A percentile compares a stretch with the other conserved stretches of the same genome.
These are phyloP conservation scores for Aradophagus sp. DNA, from an alignment of 1,140 invertebrate species.

Conservation along the genomic window DNA sequence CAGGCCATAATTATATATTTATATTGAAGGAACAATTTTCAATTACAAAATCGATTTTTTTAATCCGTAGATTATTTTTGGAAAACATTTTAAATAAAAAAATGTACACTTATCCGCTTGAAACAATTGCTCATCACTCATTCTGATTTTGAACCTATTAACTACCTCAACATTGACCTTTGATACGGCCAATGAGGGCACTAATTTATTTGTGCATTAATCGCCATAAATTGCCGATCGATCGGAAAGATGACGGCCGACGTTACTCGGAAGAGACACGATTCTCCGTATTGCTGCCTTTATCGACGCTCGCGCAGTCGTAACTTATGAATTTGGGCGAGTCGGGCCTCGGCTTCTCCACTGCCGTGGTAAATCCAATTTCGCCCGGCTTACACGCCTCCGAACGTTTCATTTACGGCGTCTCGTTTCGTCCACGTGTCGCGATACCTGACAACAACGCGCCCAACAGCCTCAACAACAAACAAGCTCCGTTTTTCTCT, in stretches of 20 bases:
- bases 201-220: too few species aligned
- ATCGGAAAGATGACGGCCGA: neutral
- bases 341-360: slow-evolving; percentile 1
- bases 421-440: slow-evolving; percentile 41
- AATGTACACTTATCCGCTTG: too few species aligned
- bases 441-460: slow-evolving; percentile 24
- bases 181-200: too few species aligned
- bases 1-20: too few species aligned
- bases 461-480: slow-evolving; percentile 17
- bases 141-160: too few species aligned
- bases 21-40: too few species aligned
- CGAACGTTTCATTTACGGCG: slow-evolving; percentile 42
- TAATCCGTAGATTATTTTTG: too few species aligned
- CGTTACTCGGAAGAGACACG: neutral
- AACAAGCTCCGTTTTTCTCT: slow-evolving; percentile 27
- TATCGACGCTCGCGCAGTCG: slow-evolving; percentile 22
- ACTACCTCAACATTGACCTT: too few species aligned
- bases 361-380: slow-evolving; percentile 38
- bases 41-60: too few species aligned
- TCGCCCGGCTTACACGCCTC: slow-evolving; percentile 24
- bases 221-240: slow-evolving; percentile 1
- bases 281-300: slow-evolving; percentile 14
- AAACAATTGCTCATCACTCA: too few species aligned
- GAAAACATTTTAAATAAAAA: too few species aligned
- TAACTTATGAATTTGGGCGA: slow-evolving; percentile 36